phyloP scores from a whole-genome alignment of 2,113 vertebrate genomes.

The Paradisaea rubra region DNA sequence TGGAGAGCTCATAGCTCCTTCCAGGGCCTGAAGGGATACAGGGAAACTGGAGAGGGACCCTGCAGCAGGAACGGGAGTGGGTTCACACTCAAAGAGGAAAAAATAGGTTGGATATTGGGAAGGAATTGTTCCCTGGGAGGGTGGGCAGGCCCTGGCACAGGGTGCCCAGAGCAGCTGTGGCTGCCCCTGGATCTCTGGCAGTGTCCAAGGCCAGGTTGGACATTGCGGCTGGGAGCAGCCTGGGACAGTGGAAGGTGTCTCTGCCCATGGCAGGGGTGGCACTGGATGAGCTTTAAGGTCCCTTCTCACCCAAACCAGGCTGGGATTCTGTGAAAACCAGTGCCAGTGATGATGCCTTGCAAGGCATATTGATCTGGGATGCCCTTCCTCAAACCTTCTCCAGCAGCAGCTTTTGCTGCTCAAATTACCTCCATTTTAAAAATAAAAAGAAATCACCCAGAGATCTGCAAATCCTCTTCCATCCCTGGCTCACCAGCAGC shows the following conservation, averaged over 20 bases:
- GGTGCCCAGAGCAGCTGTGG: not conserved
- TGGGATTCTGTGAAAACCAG: not conserved
- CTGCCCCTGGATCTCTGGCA: not conserved
- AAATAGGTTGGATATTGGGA: not conserved
- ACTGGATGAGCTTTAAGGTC: not conserved
- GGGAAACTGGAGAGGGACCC: not conserved
- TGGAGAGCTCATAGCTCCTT: not conserved
- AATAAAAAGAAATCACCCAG: not conserved
- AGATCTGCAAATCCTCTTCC: not conserved
- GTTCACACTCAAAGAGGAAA: not conserved
- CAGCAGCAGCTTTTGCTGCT: not conserved
- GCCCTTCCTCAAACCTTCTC: not conserved
- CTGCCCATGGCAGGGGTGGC: not conserved
- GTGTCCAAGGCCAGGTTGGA: not conserved
- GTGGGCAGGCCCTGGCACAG: not conserved
- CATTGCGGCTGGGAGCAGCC: not conserved
- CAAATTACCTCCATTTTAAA: not conserved
- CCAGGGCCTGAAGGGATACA: not conserved
- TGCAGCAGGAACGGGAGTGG: not conserved
- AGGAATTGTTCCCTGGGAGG: not conserved
- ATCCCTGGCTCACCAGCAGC: not conserved
- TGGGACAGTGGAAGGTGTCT: not conserved
- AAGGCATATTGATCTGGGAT: not conserved
- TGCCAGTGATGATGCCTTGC: too few species aligned
- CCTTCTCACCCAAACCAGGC: not conserved